phyloP scores from a whole-genome alignment of 2,888 invertebrate species.

The Hypena proboscidalis region DNA sequence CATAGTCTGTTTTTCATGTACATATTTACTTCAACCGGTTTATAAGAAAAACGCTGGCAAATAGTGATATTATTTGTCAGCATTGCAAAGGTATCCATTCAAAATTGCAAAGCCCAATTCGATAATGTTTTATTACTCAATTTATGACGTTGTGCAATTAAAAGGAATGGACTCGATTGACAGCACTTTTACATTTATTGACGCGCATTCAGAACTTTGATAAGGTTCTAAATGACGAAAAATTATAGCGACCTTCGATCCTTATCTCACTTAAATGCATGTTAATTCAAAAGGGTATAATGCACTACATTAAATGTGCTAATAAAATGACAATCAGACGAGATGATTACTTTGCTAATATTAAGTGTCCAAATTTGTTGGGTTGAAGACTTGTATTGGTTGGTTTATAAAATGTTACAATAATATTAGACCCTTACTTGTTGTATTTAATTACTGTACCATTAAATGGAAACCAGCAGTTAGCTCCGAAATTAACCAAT shows the following conservation, averaged over 20 bases:
- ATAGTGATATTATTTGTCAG: too few relatives aligned
- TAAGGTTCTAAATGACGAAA: constrained; percentile 35
- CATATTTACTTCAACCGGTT: too few relatives aligned
- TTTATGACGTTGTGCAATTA: constrained; percentile 68
- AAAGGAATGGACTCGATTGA: constrained; percentile 53
- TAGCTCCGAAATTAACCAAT: too few relatives aligned
- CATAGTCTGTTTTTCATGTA: too few relatives aligned
- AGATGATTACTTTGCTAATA: neutral
- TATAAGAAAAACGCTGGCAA: too few relatives aligned
- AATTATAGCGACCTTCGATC: constrained; percentile 17
- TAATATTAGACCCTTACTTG: too few relatives aligned
- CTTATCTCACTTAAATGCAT: constrained; percentile 17
- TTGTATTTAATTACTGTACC: too few relatives aligned
- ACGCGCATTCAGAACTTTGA: constrained; percentile 36
- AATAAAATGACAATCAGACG: neutral
- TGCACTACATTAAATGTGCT: constrained; percentile 10
- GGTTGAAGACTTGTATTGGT: too few relatives aligned
- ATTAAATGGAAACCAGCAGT: too few relatives aligned
- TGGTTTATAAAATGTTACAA: constrained; percentile 33
- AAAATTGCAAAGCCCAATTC: too few relatives aligned
- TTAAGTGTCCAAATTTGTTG: constrained; percentile 14
- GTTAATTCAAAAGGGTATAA: constrained; percentile 16
- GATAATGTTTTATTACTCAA: constrained; percentile 59
- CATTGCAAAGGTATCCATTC: too few relatives aligned
- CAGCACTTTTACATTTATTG: constrained; percentile 48